Evolutionary conservation across 2,888 invertebrate species (phyloP).

Genomic region (Cybosia mesomella): DNA sequence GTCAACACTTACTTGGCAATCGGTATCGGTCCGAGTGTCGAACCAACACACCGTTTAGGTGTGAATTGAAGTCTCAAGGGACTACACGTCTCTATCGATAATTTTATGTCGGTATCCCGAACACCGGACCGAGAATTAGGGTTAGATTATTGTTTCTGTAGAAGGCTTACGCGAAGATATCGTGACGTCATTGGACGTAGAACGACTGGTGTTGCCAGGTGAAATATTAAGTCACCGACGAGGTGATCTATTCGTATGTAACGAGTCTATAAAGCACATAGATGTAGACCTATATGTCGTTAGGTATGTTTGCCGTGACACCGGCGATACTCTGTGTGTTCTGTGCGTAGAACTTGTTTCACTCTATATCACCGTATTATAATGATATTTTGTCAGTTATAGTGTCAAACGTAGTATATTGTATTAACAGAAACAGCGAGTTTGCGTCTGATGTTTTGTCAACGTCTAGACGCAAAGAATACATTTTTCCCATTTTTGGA

Average conservation of each 20-base stretch:
- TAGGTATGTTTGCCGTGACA: background rate
- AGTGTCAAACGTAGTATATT: conserved; percentile 37
- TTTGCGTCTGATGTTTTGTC: conserved; percentile 1
- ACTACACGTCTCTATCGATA: conserved; percentile 1
- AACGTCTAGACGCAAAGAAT: conserved; percentile 15
- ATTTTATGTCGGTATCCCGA: conserved; percentile 6
- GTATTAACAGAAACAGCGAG: conserved; percentile 29
- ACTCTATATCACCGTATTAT: conserved; percentile 27
- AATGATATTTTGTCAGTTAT: conserved; percentile 32
- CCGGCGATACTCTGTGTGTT: conserved; percentile 4
- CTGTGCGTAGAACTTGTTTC: conserved; percentile 22
- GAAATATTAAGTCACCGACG: background rate
- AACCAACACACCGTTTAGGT: background rate
- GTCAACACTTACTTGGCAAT: background rate
- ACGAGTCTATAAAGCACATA: background rate
- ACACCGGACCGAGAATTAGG: conserved; percentile 40
- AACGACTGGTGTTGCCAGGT: conserved; percentile 14
- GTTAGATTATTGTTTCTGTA: conserved; percentile 45
- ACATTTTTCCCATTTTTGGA: conserved; percentile 28
- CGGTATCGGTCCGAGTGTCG: conserved; percentile 8
- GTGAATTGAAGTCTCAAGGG: background rate
- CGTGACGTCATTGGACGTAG: conserved; percentile 9
- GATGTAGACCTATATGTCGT: background rate
- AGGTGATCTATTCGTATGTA: background rate
- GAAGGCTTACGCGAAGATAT: conserved; percentile 35